Percentiles rank a stretch among this genome's conserved stretches.
These are phyloP conservation scores for Linurgus olivaceus DNA, from an alignment of 2,797 vertebrate species.

Conservation along the genomic window DNA sequence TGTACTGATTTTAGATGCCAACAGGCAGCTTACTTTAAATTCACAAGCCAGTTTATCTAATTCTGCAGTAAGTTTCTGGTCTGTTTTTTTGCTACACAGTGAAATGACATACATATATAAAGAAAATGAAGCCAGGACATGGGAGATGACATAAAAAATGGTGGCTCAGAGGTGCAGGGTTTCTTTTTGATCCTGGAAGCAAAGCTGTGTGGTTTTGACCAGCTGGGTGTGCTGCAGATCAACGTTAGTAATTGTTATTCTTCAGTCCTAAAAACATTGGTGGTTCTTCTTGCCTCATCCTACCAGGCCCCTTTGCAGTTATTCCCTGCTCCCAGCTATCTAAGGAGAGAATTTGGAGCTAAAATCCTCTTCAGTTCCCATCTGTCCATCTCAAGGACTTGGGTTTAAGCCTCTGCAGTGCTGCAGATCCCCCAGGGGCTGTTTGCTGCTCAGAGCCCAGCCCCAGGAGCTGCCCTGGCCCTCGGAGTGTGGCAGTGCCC, in stretches of 20 bases:
- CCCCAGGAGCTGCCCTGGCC: not conserved
- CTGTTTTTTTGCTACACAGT: not conserved
- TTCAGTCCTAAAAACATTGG: not conserved
- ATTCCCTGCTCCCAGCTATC: not conserved
- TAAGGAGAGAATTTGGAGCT: not conserved
- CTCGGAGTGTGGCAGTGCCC: fast-evolving
- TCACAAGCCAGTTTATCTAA: not conserved
- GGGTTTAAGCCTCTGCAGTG: not conserved
- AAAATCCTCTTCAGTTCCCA: not conserved
- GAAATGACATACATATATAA: not conserved
- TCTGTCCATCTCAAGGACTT: not conserved
- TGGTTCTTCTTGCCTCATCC: not conserved
- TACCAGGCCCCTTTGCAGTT: not conserved
- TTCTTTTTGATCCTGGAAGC: not conserved
- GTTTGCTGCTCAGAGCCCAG: fast-evolving
- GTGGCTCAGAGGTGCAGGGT: not conserved
- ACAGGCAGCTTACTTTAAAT: not conserved
- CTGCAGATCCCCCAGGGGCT: not conserved
- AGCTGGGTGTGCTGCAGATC: not conserved
- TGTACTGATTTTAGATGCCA: not conserved
- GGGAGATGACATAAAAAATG: not conserved
- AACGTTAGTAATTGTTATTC: fast-evolving
- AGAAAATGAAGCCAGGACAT: not conserved
- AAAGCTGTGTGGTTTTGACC: not conserved
- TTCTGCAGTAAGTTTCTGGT: not conserved